Percentiles rank a stretch among this genome's conserved stretches.
Evolutionary conservation across 53 echinoderm and acorn worm genomes (phyloP).

Genomic region (Patiria pectinifera): DNA sequence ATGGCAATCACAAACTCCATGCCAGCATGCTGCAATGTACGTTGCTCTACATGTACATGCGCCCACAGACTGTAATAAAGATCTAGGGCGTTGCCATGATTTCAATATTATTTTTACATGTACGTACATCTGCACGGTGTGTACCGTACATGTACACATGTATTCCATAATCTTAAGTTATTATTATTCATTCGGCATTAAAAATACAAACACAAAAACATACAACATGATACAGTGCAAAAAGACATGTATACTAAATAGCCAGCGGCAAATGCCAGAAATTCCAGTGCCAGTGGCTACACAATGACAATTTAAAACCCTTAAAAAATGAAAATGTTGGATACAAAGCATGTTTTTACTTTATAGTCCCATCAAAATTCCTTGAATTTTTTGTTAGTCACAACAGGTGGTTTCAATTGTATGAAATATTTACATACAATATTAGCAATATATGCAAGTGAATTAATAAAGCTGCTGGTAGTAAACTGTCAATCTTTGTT

Average conservation of each 20-base stretch:
- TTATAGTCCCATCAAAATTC: neutral
- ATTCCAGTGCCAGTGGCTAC: too few species aligned
- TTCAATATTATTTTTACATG: neutral
- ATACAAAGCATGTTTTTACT: neutral
- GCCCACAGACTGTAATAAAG: neutral
- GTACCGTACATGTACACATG: neutral
- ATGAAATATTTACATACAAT: too few species aligned
- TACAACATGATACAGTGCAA: too few species aligned
- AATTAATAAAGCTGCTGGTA: neutral
- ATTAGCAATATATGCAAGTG: too few species aligned
- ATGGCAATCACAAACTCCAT: slow-evolving; percentile 16
- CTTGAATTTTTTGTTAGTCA: neutral
- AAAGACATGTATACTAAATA: too few species aligned
- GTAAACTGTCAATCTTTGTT: neutral
- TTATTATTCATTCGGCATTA: too few species aligned
- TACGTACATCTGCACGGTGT: neutral
- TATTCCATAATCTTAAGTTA: too few species aligned
- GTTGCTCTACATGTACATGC: neutral
- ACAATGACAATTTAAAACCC: too few species aligned
- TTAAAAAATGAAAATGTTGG: neutral
- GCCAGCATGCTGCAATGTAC: neutral
- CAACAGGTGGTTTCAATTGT: neutral
- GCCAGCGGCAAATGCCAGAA: too few species aligned
- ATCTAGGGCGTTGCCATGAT: neutral
- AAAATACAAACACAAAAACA: too few species aligned